Conservation (phyloP, 2,797 vertebrate genomes). For the Fundulus diaphanus region DNA sequence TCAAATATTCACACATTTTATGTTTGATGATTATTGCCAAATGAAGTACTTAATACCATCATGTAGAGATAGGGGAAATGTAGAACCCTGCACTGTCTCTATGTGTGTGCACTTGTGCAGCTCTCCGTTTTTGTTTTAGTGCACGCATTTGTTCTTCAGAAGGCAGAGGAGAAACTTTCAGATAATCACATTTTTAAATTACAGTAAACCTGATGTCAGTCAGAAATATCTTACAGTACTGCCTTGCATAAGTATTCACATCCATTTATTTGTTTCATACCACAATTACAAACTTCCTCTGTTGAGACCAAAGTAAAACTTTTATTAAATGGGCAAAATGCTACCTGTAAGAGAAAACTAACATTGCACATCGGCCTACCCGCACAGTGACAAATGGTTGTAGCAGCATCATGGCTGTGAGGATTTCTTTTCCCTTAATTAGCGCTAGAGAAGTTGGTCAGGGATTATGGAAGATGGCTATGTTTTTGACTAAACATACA, state of each 20-base stretch:
- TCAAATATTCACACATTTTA: slow-evolving; percentile 36
- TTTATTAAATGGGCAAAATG: neutral
- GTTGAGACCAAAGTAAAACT: neutral
- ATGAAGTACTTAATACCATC: slow-evolving; percentile 45
- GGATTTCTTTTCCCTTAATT: neutral
- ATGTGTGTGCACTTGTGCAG: slow-evolving; percentile 13
- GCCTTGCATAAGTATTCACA: neutral
- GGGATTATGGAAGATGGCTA: neutral
- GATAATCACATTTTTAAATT: neutral
- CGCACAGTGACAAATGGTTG: neutral
- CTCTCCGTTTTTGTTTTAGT: slow-evolving; percentile 32
- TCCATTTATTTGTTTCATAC: neutral
- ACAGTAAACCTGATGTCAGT: neutral
- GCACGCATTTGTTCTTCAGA: slow-evolving; percentile 27
- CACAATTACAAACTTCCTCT: neutral
- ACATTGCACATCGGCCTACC: neutral
- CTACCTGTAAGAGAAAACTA: no score
- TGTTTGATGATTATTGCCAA: slow-evolving; percentile 57
- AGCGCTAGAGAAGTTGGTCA: neutral
- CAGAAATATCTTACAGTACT: neutral
- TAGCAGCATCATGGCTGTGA: neutral
- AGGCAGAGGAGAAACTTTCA: neutral
- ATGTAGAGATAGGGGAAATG: slow-evolving; percentile 21
- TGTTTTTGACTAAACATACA: neutral
- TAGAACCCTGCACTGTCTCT: slow-evolving; percentile 30